Base-by-base conservation (phyloP, 2,113 vertebrate species). In the Brachypteracias leptosomus region DNA sequence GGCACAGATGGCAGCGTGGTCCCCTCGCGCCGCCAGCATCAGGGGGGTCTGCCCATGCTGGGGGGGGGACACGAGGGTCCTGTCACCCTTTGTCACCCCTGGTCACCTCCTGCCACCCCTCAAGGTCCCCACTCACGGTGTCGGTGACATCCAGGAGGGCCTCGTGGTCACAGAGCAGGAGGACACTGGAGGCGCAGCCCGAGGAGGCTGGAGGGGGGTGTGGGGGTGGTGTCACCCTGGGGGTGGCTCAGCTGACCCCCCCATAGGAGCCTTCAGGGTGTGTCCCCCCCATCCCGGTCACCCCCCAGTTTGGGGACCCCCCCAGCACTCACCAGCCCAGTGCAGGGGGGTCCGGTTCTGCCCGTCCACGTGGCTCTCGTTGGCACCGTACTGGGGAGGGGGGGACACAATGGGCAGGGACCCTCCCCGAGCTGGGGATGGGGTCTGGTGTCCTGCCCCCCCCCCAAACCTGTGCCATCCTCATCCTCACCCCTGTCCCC, bases 261-360 rank as follows among this genome's bases (percentile, higher is more conserved):
- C 25, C n/a, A 42, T 17, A 36, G 31, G 17, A 20, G 55, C 31
- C 55, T n/a, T 57, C 18, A 51, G 49, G 29, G 54, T 31, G 57
- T 36, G n/a, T 36, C 29, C 3, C 14, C 71, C 42, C n/a, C n/a
- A n/a, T n/a, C n/a, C n/a, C n/a, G n/a, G n/a, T n/a, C n/a, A n/a
- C n/a, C n/a, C 42, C 42, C 52, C 4, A 7, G 49, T 11, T 5
- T 12, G n/a, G 33, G 28, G 10, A 9, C 17, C 68, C 38, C 8
- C 83, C 35, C 7, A 3, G 38, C 46, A 86, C 98, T 88, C 87
- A 98, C 98, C 98, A 6, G 98, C 98, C 97, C 98, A 98, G 86
- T 98, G 98, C 77, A 98, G 78, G 1, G 98, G 98, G 4, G 97
- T 98, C 5, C 98, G 97, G 40, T 95, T 96, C 80, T 97, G 97